A percentile compares a stretch with the other conserved stretches of the same genome.
These are phyloP conservation scores for Oryctes rhinoceros DNA, from an alignment of 1,140 invertebrate species.

Conservation along the genomic window DNA sequence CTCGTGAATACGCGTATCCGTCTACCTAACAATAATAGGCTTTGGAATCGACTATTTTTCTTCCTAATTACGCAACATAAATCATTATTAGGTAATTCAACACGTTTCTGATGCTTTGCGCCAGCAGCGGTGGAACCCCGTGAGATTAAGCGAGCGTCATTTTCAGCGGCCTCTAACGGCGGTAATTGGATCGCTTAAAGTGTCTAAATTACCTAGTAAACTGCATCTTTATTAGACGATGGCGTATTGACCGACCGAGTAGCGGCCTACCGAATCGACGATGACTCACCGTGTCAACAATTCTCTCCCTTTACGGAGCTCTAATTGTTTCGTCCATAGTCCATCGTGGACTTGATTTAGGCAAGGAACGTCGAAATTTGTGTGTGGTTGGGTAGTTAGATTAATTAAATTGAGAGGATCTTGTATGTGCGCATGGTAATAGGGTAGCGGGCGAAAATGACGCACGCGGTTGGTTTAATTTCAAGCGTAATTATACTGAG, in stretches of 20 bases:
- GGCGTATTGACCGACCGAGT: background rate
- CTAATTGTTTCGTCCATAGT: background rate
- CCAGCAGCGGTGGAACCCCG: background rate
- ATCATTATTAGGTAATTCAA: slow-evolving; percentile 15
- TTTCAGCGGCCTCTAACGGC: background rate
- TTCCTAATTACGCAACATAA: slow-evolving; percentile 6
- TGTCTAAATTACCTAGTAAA: slow-evolving; percentile 15
- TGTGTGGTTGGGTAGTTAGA: background rate
- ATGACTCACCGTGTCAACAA: background rate
- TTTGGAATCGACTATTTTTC: background rate
- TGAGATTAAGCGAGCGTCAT: slow-evolving; percentile 3
- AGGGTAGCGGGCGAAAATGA: no score
- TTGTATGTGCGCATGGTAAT: no score
- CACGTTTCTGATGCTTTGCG: background rate
- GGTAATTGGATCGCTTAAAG: background rate
- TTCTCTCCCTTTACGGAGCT: background rate
- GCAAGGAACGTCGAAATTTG: background rate
- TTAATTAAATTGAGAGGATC: no score
- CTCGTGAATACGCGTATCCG: background rate
- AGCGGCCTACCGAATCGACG: background rate
- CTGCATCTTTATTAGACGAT: slow-evolving; percentile 21
- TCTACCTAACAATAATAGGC: background rate
- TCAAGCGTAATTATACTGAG: no score
- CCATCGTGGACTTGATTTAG: background rate
- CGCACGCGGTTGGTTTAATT: no score